Evolutionary conservation across 2,797 vertebrate species (phyloP), one percentile per base, ranked within the genome.

Genomic region (Notolepis coatsorum): DNA sequence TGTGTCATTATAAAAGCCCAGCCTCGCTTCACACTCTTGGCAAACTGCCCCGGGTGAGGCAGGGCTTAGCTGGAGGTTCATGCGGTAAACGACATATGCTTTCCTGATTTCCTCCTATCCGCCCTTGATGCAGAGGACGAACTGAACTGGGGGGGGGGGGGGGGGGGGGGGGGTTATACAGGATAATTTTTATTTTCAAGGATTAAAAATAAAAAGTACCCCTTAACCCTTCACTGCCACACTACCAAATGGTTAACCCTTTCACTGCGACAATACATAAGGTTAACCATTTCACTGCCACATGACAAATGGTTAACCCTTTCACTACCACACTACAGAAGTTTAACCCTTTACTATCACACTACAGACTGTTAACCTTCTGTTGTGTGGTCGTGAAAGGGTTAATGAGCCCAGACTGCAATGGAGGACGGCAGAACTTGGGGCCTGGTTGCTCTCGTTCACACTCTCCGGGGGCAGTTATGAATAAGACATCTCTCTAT

Each of bases 201-300:
- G 80, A 76, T 82, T 77, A 81, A 62, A 50, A 57, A 30, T 72
- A 82, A 83, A 81, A 78, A 65, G 71, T 70, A 75, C 50, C 52
- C 59, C 69, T 83, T 43, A 49, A n/a, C n/a, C n/a, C n/a, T n/a
- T n/a, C n/a, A n/a, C n/a, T n/a, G n/a, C n/a, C n/a, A n/a, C n/a
- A n/a, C n/a, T n/a, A n/a, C n/a, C n/a, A n/a, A n/a, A n/a, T n/a
- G n/a, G n/a, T n/a, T n/a, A n/a, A n/a, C n/a, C n/a, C n/a, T n/a
- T n/a, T n/a, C n/a, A n/a, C n/a, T n/a, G n/a, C n/a, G n/a, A n/a
- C n/a, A n/a, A n/a, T n/a, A n/a, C n/a, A n/a, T n/a, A n/a, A n/a
- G n/a, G n/a, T n/a, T n/a, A n/a, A n/a, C n/a, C n/a, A n/a, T n/a
- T n/a, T n/a, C n/a, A n/a, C n/a, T n/a, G n/a, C n/a, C n/a, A n/a